phyloP scores from a whole-genome alignment of 2,888 invertebrate genomes.

The Ctena decussata region DNA sequence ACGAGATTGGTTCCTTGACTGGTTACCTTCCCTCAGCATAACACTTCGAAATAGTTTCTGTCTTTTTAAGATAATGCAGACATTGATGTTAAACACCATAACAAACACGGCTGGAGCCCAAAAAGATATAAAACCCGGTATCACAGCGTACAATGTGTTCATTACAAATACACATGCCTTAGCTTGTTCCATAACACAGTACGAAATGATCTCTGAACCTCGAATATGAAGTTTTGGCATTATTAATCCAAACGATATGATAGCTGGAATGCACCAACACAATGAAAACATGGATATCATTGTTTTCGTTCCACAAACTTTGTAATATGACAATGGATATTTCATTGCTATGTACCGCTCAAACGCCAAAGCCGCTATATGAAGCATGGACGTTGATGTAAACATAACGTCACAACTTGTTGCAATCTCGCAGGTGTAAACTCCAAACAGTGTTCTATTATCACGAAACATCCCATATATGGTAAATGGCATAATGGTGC shows the following conservation, averaged over 20 bases:
- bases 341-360: not conserved
- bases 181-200: too few species aligned
- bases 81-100: not conserved
- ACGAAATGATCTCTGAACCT: not conserved
- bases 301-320: not conserved
- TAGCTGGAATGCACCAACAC: not conserved
- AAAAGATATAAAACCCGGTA: not conserved
- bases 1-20: not conserved
- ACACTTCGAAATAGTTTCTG: not conserved
- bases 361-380: not conserved
- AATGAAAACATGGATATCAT: not conserved
- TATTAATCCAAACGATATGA: not conserved
- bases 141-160: not conserved
- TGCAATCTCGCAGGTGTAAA: not conserved
- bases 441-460: not conserved
- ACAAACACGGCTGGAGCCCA: not conserved
- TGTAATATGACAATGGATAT: not conserved
- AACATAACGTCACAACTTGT: constrained; percentile 5
- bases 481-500: not conserved
- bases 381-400: not conserved
- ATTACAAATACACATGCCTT: not conserved
- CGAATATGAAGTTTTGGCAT: not conserved
- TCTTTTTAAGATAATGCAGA: not conserved
- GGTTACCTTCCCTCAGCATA: too few species aligned
- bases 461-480: not conserved